Percentiles rank a stretch among this genome's conserved stretches.
Evolutionary conservation across 2,113 vertebrate species (phyloP).

Genomic region (Mixornis gularis): DNA sequence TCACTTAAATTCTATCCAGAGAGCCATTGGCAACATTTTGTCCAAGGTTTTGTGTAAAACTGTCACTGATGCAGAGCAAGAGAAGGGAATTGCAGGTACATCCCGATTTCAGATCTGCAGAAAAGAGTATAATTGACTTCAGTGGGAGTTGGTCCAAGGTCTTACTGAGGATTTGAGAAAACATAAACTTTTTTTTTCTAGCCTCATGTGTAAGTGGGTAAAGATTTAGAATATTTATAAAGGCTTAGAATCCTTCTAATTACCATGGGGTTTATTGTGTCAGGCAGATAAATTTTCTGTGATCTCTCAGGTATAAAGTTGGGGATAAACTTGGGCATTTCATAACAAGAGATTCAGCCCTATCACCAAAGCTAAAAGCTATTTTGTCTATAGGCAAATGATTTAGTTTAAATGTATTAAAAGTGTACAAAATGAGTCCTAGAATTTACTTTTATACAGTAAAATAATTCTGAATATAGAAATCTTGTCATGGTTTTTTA

Average conservation of each 20-base stretch:
- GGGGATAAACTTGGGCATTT: background rate
- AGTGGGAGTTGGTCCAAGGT: background rate
- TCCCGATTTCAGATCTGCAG: background rate
- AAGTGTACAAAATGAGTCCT: background rate
- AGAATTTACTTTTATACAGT: background rate
- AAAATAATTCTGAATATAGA: background rate
- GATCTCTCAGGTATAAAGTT: background rate
- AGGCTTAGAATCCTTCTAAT: constrained; percentile 9
- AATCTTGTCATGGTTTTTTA: background rate
- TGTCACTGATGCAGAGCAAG: background rate
- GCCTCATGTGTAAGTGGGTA: background rate
- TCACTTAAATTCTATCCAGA: background rate
- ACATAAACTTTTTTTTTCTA: background rate
- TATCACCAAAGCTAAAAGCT: background rate
- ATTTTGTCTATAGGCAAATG: background rate
- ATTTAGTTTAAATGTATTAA: background rate
- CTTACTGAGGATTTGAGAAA: constrained; percentile 24
- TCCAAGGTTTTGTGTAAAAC: background rate
- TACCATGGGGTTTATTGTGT: background rate
- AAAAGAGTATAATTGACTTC: background rate
- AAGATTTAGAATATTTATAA: constrained; percentile 17
- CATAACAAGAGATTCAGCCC: background rate
- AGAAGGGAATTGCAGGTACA: background rate
- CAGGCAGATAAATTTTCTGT: background rate
- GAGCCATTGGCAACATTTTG: background rate